These are phyloP conservation scores for Anticlea derivata DNA, from an alignment of 2,888 invertebrate genomes.

Conservation along the genomic window DNA sequence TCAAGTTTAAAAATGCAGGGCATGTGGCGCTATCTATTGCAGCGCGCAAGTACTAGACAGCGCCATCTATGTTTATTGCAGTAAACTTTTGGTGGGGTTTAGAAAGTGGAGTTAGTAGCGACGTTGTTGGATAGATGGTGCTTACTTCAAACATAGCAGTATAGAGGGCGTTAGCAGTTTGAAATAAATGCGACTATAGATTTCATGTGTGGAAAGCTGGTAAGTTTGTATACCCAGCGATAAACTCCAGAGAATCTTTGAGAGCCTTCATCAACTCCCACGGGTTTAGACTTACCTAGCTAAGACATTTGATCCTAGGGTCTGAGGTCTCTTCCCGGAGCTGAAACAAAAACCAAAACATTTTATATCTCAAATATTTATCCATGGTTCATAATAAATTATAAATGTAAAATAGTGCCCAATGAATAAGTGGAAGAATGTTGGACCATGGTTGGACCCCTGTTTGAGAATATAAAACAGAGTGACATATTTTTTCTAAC, in stretches of 20 bases:
- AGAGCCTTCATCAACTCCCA: too few relatives aligned
- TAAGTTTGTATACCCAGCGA: too few relatives aligned
- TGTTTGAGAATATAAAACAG: too few relatives aligned
- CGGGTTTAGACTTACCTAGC: conserved; percentile 86
- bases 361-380: conserved; percentile 1
- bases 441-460: too few relatives aligned
- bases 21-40: conserved; percentile 22
- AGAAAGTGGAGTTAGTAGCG: background rate
- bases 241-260: too few relatives aligned
- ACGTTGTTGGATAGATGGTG: conserved; percentile 5
- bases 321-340: conserved; percentile 88
- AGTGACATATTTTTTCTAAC: too few relatives aligned
- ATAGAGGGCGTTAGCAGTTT: conserved; percentile 55
- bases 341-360: conserved; percentile 80
- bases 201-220: too few relatives aligned
- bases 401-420: too few relatives aligned
- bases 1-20: background rate
- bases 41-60: conserved; percentile 13
- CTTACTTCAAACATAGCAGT: background rate
- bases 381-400: too few relatives aligned
- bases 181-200: too few relatives aligned
- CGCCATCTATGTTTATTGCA: conserved; percentile 47
- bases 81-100: background rate
- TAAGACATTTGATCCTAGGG: conserved; percentile 91
- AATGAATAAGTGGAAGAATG: too few relatives aligned